Evolutionary conservation across 2,888 invertebrate genomes (phyloP), one percentile per base, ranked within the genome.

Genomic region (Pammene fasciana): DNA sequence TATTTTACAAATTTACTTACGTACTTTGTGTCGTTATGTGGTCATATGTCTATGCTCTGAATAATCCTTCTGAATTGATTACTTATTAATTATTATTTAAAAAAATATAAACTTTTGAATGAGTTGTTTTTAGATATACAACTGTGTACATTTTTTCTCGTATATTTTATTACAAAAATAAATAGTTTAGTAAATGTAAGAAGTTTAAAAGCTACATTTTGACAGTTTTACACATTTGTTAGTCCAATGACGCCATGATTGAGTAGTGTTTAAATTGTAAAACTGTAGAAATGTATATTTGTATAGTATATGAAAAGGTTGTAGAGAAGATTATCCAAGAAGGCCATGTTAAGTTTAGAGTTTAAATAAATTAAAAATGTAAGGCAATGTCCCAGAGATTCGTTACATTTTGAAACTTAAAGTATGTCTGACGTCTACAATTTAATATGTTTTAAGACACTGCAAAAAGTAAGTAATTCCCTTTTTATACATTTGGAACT

Each of bases 331-430:
- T 36, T 64, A 57, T 64, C 45, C 13, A 52, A 1, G 34, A 46
- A 65, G 46, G 65, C 70, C 70, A 70, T 70, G 65, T 65, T 59
- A 64, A 38, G 45, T 48, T 57, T 65, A 68, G 57, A 9, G 14
- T 43, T 46, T 52, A 18, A 16, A 54, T 57, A 45, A 8, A n/a
- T n/a, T n/a, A n/a, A 57, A 45, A 70, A 62, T 56, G 68, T 45
- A 34, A 65, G 70, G 70, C 65, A 60, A 60, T 54, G 70, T 70
- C 70, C 70, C 54, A 43, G 46, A 62, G 56, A 45, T 34, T 14
- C 45, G 46, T 6, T 16, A 26, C 34, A 43, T 55, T 57, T 65
- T 65, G 60, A 54, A 56, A 38, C 65, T 56, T 38, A 38, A 36
- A 36, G n/a, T 6, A 8, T 45, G 4, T 4, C 26, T 26, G 11